Conservation (phyloP, 2,888 invertebrate species). For the Pandemis heparana region DNA sequence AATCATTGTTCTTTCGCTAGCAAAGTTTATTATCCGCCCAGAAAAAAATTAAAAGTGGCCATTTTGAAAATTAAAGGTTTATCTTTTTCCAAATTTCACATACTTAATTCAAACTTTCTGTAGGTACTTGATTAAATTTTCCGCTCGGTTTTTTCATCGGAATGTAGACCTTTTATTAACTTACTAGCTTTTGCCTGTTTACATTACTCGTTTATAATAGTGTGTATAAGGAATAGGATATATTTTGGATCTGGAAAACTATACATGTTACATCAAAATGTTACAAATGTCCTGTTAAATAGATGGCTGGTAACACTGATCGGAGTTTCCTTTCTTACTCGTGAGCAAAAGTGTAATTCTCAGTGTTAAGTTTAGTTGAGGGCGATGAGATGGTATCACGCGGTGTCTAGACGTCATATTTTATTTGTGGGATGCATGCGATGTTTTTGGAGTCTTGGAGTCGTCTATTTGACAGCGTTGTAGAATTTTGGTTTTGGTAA, state of each 20-base stretch:
- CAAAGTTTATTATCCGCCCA: too few relatives aligned
- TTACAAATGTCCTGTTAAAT: not conserved
- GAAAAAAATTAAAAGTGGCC: too few relatives aligned
- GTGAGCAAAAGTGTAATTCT: constrained; percentile 23
- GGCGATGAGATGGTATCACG: constrained; percentile 25
- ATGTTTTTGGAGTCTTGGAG: not conserved
- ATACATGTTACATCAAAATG: not conserved
- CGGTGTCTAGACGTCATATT: constrained; percentile 27
- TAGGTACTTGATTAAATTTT: too few relatives aligned
- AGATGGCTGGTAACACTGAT: not conserved
- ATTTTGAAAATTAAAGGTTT: too few relatives aligned
- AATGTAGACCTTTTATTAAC: too few relatives aligned
- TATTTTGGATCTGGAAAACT: too few relatives aligned
- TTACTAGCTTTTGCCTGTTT: too few relatives aligned
- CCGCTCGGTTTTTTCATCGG: too few relatives aligned
- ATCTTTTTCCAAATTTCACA: too few relatives aligned
- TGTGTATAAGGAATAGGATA: not conserved
- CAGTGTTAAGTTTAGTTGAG: constrained; percentile 28
- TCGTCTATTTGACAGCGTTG: not conserved
- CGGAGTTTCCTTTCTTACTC: not conserved
- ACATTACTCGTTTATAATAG: too few relatives aligned
- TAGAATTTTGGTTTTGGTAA: not conserved
- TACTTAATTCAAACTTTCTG: too few relatives aligned
- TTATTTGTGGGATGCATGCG: constrained; percentile 10
- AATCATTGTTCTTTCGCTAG: too few relatives aligned